Evolutionary conservation across 2,113 vertebrate species (phyloP).

Genomic region (Cisticola juncidis): DNA sequence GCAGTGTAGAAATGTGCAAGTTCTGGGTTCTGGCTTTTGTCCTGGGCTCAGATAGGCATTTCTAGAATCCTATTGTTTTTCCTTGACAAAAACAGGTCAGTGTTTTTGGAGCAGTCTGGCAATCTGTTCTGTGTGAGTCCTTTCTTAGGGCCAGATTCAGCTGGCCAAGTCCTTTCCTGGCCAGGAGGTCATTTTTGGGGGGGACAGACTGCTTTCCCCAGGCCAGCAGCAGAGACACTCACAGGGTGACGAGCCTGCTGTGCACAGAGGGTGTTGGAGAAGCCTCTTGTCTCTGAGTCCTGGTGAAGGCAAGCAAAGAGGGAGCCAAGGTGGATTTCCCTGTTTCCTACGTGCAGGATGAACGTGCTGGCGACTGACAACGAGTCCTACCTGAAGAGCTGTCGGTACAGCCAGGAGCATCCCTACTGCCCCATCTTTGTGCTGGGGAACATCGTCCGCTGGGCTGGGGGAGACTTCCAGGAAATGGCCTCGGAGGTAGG

Average conservation of each 20-base stretch:
- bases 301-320: not conserved
- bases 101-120: not conserved
- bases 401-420: constrained; percentile 76
- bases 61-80: not conserved
- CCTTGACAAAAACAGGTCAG: not conserved
- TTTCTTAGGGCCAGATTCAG: not conserved
- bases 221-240: not conserved
- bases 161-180: not conserved
- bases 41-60: not conserved
- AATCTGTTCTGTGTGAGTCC: not conserved
- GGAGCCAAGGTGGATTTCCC: not conserved
- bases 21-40: not conserved
- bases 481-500: constrained; percentile 87
- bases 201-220: not conserved
- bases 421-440: constrained; percentile 93
- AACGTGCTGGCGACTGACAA: constrained; percentile 82
- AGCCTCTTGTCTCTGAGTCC: not conserved
- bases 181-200: not conserved
- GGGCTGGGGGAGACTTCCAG: constrained; percentile 83
- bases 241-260: not conserved
- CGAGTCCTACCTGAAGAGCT: constrained; percentile 83
- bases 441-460: constrained; percentile 80
- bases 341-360: constrained; percentile 67
- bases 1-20: not conserved
- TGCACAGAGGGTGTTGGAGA: not conserved